These are phyloP conservation scores for Drosophila picticornis DNA, from an alignment of 2,888 invertebrate species.

Conservation along the genomic window DNA sequence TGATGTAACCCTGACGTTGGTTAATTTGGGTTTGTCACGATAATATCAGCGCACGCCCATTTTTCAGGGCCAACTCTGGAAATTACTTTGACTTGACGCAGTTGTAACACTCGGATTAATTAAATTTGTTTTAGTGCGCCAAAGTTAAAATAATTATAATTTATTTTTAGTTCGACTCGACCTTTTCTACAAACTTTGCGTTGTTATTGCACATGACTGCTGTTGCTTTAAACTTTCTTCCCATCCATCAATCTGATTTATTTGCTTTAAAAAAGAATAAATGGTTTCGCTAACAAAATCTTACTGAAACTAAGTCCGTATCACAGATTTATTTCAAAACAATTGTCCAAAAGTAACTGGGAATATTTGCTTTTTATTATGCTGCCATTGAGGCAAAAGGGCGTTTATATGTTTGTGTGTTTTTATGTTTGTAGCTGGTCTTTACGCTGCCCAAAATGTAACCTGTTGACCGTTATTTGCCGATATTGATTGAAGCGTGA, in stretches of 20 bases:
- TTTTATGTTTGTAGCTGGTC: background rate
- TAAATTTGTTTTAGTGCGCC: slow-evolving; percentile 57
- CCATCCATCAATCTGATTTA: background rate
- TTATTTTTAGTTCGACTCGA: slow-evolving; percentile 35
- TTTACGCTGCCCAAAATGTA: slow-evolving; percentile 8
- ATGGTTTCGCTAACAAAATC: background rate
- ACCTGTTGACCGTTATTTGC: slow-evolving; percentile 45
- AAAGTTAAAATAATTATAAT: slow-evolving; percentile 42
- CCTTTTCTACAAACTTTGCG: slow-evolving; percentile 14
- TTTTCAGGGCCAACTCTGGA: slow-evolving; percentile 11
- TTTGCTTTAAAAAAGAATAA: background rate
- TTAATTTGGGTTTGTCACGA: slow-evolving; percentile 78
- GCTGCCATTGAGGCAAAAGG: background rate
- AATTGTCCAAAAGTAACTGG: background rate
- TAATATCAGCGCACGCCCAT: slow-evolving; percentile 56
- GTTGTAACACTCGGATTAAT: slow-evolving; percentile 63
- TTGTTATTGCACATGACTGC: slow-evolving; percentile 26
- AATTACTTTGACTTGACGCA: slow-evolving; percentile 42
- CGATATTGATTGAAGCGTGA: slow-evolving; percentile 46
- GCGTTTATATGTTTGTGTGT: background rate
- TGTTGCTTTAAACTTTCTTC: background rate
- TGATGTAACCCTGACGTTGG: slow-evolving; percentile 70
- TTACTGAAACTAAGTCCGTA: background rate
- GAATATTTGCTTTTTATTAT: background rate
- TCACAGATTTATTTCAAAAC: background rate